A percentile compares a stretch with the other conserved stretches of the same genome.
Conservation (phyloP, 2,113 vertebrate genomes). For the Micronycteris hirsuta region DNA sequence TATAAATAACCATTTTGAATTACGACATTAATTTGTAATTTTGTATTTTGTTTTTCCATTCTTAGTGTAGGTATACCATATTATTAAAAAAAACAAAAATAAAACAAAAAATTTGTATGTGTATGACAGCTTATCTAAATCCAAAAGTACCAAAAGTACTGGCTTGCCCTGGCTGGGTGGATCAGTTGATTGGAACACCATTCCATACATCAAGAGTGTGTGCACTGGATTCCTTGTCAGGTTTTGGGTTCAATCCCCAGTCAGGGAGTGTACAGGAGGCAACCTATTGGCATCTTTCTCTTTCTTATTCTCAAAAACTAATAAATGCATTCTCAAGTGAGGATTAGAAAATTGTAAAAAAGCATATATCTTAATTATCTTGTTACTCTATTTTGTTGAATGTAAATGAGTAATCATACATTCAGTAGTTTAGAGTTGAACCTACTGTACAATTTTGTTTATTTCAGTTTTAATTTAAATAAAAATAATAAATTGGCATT, state of each 20-base stretch:
- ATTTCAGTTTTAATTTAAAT: not conserved
- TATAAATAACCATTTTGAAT: not conserved
- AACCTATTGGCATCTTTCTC: no score
- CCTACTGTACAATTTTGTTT: not conserved
- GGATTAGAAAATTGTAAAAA: no score
- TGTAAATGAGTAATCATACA: not conserved
- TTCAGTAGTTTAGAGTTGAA: not conserved
- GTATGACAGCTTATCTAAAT: not conserved
- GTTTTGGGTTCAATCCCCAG: no score
- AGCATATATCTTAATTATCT: not conserved
- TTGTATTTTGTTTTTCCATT: not conserved
- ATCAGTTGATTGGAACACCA: no score
- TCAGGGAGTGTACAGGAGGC: no score
- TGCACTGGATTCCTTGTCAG: no score
- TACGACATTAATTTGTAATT: not conserved
- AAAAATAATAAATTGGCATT: not conserved
- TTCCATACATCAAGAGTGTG: no score
- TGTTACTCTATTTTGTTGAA: not conserved
- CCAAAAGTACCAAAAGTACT: not conserved
- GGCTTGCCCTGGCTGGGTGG: no score
- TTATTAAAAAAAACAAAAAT: not conserved
- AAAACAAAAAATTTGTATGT: not conserved
- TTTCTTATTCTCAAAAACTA: no score
- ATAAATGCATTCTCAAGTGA: no score
- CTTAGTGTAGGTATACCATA: not conserved